Base-by-base conservation (phyloP, 2,113 vertebrate species). In the Nematolebias whitei region DNA sequence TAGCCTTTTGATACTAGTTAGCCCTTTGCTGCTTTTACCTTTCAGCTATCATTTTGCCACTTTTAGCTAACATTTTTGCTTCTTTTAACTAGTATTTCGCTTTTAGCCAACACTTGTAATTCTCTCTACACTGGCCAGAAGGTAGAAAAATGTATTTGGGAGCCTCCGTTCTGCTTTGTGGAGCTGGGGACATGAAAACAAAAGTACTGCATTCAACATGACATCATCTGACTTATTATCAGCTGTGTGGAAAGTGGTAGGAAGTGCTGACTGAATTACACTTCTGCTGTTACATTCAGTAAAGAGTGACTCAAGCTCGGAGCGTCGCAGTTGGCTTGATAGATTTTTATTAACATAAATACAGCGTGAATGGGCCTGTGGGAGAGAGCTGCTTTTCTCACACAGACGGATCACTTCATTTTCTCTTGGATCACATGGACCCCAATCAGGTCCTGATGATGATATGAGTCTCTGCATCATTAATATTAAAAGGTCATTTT, bases 401-500 rank as follows among this genome's bases (percentile, higher is more conserved):
- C n/a, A 47, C 52, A 62, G 59, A 5, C 43, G 14, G 15, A 43
- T 24, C 10, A 12, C 20, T 8, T 58, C 13, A 26, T 12, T 41
- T 24, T 60, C 63, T 64, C 19, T 24, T 59, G 24, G 44, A 73
- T 82, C 62, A 72, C 64, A 48, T 43, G 29, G 48, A 71, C 59
- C 32, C 66, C 69, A 64, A 68, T 68, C 66, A 66, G 76, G 60
- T 50, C 71, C 32, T 56, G 59, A 78, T 79, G 85, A 87, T 83
- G 78, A 85, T 68, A 86, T 53, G 48, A 68, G 63, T 78, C 77
- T 74, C 63, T 24, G 61, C 66, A 63, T 78, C 83, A 88, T 83
- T 87, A 82, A 82, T 80, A 85, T 50, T 81, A 83, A 85, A 84
- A 85, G 86, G 85, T 80, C 48, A 82, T 84, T 80, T 81, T 61